Conservation (phyloP, 1,140 invertebrate genomes). For the Drusus annulatus region DNA sequence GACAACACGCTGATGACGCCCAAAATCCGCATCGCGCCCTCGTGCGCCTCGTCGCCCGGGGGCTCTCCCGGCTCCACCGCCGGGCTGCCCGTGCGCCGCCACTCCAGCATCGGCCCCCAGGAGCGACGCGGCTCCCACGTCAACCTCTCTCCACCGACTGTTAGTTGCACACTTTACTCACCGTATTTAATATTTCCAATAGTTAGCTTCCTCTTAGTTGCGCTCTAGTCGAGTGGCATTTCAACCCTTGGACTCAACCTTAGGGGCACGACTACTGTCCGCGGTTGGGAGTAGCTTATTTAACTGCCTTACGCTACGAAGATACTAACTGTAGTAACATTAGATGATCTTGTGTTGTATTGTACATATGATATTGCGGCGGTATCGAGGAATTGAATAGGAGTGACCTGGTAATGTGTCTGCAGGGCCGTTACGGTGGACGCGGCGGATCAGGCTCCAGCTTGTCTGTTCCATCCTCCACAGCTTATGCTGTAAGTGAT, state of each 20-base stretch:
- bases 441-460: conserved; percentile 79
- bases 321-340: conserved; percentile 11
- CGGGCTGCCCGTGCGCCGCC: conserved; percentile 85
- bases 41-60: conserved; percentile 88
- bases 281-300: conserved; percentile 1
- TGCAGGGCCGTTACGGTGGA: conserved; percentile 68
- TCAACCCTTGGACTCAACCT: conserved; percentile 3
- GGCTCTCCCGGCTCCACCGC: conserved; percentile 82
- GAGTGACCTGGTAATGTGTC: conserved; percentile 66
- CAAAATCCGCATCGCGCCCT: conserved; percentile 87
- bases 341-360: conserved; percentile 14
- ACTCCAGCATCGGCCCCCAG: conserved; percentile 91
- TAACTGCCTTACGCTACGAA: conserved; percentile 15
- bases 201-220: conserved; percentile 9
- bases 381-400: conserved; percentile 25
- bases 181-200: neutral
- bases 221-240: neutral
- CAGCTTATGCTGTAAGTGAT: conserved; percentile 75
- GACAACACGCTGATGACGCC: conserved; percentile 94
- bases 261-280: conserved; percentile 28
- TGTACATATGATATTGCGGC: too few species aligned
- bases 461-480: conserved; percentile 81
- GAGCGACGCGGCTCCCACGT: conserved; percentile 87
- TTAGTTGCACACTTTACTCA: conserved; percentile 68
- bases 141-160: conserved; percentile 89